phyloP scores from a whole-genome alignment of 2,797 vertebrate species.

The Pempheris klunzingeri region DNA sequence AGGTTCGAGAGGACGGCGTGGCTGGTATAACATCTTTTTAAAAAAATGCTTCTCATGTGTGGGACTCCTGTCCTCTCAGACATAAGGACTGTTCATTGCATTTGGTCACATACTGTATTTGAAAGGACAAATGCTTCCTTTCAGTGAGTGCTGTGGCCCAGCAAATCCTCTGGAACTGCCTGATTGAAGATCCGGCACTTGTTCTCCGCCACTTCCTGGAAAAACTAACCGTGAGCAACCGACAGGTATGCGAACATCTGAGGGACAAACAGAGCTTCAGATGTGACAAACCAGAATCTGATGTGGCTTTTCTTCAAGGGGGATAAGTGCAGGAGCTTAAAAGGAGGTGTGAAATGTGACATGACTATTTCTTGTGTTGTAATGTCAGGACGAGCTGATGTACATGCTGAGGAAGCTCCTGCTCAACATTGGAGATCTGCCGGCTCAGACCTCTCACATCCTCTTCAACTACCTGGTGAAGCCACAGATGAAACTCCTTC shows the following conservation, averaged over 20 bases:
- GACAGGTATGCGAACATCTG: conserved; percentile 87
- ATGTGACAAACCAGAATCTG: not conserved
- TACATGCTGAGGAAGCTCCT: conserved; percentile 98
- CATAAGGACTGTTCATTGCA: not conserved
- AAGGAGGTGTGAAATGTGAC: not conserved
- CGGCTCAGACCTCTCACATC: conserved; percentile 99
- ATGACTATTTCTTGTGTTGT: not conserved
- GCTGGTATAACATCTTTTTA: no score
- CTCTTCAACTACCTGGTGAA: conserved; percentile 99
- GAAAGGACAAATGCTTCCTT: not conserved
- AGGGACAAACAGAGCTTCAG: not conserved
- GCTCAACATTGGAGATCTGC: conserved; percentile 97
- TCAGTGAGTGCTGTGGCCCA: conserved; percentile 97
- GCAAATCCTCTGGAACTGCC: conserved; percentile 98
- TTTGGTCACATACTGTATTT: not conserved
- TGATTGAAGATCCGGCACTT: conserved; percentile 98
- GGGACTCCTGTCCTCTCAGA: no score
- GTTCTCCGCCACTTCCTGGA: conserved; percentile 98
- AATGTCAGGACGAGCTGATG: conserved; percentile 94
- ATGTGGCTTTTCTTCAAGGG: not conserved
- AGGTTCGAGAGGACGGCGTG: conserved; percentile 97
- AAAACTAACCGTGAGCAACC: conserved; percentile 97
- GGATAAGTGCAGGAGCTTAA: not conserved
- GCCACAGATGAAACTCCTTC: not conserved
- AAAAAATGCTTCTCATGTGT: no score